Conservation (phyloP, 2,113 vertebrate genomes). For the Petromus typicus region DNA sequence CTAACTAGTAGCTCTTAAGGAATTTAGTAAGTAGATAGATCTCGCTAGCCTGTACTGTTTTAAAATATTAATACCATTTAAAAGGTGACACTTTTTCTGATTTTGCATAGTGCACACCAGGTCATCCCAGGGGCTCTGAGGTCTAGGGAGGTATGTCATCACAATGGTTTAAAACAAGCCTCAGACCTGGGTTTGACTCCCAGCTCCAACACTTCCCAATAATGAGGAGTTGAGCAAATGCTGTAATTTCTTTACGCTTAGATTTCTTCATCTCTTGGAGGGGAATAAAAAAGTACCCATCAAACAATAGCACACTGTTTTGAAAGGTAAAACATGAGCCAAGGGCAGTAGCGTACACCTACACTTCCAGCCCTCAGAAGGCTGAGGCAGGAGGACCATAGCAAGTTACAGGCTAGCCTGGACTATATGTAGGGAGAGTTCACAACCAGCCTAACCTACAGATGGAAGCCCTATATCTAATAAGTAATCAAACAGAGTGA, state of each 20-base stretch:
- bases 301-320: neutral
- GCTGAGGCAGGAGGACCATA: neutral
- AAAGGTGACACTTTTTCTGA: constrained; percentile 67
- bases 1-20: constrained; percentile 58
- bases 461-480: neutral
- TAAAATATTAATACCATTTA: constrained; percentile 78
- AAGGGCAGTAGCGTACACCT: neutral
- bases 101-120: constrained; percentile 45
- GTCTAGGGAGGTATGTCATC: neutral
- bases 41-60: constrained; percentile 68
- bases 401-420: neutral
- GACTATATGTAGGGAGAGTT: neutral
- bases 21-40: constrained; percentile 69
- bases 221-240: neutral
- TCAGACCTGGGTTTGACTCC: neutral
- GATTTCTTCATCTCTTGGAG: constrained; percentile 53
- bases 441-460: neutral
- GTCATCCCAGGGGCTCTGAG: constrained; percentile 41
- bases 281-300: neutral
- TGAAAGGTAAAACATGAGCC: neutral
- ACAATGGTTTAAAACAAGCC: neutral
- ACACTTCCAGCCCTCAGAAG: neutral
- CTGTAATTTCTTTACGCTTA: constrained; percentile 37
- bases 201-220: neutral
- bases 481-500: neutral